Evolutionary conservation across 2,888 invertebrate genomes (phyloP), one percentile per base, ranked within the genome.

Genomic region (Pammene aurita): DNA sequence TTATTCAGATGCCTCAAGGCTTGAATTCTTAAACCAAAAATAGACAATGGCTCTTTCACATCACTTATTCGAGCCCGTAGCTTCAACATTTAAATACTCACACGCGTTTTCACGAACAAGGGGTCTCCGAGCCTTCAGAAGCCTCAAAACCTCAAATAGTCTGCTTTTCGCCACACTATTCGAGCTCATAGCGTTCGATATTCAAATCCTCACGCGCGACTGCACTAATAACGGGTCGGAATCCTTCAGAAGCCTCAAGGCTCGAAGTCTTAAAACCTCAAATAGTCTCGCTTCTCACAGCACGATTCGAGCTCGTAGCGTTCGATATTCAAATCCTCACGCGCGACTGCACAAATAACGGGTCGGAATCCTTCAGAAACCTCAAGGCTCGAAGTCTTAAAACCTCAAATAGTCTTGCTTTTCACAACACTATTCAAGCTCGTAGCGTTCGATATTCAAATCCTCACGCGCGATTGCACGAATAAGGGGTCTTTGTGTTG

Each of bases 141-240:
- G 9, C 16, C 48, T 10, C 4, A 26, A 26, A 26, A 26, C 26
- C 26, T 26, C 11, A 42, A 42, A 42, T 42, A 10, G 42, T 26
- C 13, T 26, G 26, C 26, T 4, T 13, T 34, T n/a, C 52, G 7
- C 52, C 26, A 13, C 52, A 52, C 52, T 52, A 52, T 52, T 50
- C 26, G 7, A 52, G 35, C 18, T 60, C 46, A 5, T n/a, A 62
- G 11, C 26, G 62, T 62, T 62, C 62, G 62, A 62, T 52, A 62
- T 62, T 62, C 50, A 62, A 62, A 62, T 62, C 62, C 62, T 62
- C 50, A 52, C 50, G 62, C 62, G 62, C 62, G 62, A 62, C 52
- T 62, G 62, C 62, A 52, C 62, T 38, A 52, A 41, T 62, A 62
- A 52, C 41, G 61, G 41, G 41, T 52, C 62, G 2, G 26, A 26